These are phyloP conservation scores for Antrozous pallidus DNA, from an alignment of 2,797 vertebrate genomes.

Conservation along the genomic window DNA sequence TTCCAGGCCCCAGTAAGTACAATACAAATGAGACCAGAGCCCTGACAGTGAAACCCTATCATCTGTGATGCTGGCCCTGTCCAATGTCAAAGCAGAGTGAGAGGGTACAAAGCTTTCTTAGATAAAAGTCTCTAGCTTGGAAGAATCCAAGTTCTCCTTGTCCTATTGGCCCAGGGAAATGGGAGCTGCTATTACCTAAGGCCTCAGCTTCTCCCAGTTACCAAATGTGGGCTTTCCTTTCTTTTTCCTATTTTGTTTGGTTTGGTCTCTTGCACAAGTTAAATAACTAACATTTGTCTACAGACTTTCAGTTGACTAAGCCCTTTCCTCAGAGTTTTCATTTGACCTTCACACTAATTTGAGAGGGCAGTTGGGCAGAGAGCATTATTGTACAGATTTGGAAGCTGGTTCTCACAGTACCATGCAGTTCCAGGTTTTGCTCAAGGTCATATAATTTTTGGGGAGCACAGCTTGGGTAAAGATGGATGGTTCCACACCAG, in stretches of 20 bases:
- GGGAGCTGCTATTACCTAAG: neutral
- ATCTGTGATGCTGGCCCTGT: fast-evolving
- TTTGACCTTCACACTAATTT: neutral
- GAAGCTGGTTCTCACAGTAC: neutral
- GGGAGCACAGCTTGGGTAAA: neutral
- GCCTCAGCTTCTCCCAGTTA: neutral
- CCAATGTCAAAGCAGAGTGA: neutral
- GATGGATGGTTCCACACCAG: neutral
- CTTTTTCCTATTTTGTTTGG: neutral
- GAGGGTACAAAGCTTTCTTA: neutral
- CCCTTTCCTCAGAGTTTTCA: neutral
- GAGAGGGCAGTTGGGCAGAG: neutral
- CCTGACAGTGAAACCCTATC: neutral
- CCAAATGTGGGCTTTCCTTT: neutral
- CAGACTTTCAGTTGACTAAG: neutral
- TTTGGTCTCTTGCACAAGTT: neutral
- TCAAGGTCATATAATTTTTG: neutral
- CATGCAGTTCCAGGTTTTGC: neutral
- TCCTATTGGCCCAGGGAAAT: neutral
- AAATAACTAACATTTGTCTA: neutral
- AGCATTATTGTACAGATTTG: neutral
- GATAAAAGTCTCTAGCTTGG: neutral
- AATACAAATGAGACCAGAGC: neutral
- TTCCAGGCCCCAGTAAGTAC: neutral
- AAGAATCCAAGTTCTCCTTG: neutral